These are phyloP conservation scores for Cacoxenus indagator DNA, from an alignment of 2,888 invertebrate genomes.

Conservation along the genomic window DNA sequence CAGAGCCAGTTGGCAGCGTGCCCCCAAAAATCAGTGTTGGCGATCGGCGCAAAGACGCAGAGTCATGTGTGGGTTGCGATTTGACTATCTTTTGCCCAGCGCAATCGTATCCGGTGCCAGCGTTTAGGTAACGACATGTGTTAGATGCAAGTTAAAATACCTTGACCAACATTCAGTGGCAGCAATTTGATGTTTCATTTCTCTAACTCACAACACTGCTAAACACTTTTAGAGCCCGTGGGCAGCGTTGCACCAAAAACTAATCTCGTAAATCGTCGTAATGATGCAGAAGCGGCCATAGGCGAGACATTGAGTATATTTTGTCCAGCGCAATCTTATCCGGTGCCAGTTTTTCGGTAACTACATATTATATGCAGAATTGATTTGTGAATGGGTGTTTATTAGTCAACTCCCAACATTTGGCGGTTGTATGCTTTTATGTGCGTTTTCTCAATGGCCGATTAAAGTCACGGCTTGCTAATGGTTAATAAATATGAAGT, in stretches of 20 bases:
- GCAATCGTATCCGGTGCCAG: conserved; percentile 79
- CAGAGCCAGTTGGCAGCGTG: conserved; percentile 75
- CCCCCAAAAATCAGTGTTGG: conserved; percentile 73
- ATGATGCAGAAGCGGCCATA: conserved; percentile 70
- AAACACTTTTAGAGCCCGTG: conserved; percentile 65
- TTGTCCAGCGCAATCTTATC: conserved; percentile 83
- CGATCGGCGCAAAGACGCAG: conserved; percentile 76
- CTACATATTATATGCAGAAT: background rate
- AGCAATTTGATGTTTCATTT: background rate
- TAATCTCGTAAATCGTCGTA: conserved; percentile 75
- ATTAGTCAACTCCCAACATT: conserved; percentile 17
- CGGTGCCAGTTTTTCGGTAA: conserved; percentile 80
- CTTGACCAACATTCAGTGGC: background rate
- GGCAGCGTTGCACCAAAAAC: conserved; percentile 74
- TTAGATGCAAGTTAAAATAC: background rate
- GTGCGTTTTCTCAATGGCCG: background rate
- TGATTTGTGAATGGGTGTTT: background rate
- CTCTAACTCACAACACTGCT: background rate
- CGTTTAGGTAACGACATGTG: conserved; percentile 71
- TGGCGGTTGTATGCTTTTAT: no score
- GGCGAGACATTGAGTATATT: conserved; percentile 75
- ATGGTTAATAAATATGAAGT: no score
- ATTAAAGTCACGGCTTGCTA: no score
- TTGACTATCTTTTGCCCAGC: conserved; percentile 82
- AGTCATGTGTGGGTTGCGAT: conserved; percentile 63